phyloP scores from a whole-genome alignment of 2,888 invertebrate species.

The Sylvicola cinctus region DNA sequence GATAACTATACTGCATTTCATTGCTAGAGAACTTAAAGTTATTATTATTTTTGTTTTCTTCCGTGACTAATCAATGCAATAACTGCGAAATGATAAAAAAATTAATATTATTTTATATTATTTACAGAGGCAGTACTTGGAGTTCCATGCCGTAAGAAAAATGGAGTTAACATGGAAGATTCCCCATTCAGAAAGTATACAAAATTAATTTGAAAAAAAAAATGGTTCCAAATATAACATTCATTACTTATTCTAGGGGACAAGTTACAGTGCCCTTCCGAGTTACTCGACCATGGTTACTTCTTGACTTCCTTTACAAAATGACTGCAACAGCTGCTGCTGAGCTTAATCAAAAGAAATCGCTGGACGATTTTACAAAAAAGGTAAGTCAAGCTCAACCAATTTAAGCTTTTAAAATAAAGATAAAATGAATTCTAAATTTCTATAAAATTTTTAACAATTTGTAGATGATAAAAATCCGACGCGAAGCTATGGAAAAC shows the following conservation, averaged over 20 bases:
- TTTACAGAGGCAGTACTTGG: slow-evolving; percentile 32
- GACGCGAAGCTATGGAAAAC: slow-evolving; percentile 15
- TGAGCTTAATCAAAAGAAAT: slow-evolving; percentile 30
- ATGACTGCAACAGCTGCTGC: slow-evolving; percentile 28
- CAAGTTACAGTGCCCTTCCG: slow-evolving; percentile 29
- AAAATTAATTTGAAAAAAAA: slow-evolving; percentile 1
- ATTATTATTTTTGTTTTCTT: too few species aligned
- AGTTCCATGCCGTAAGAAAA: slow-evolving; percentile 21
- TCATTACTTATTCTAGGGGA: slow-evolving; percentile 23
- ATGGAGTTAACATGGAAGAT: slow-evolving; percentile 20
- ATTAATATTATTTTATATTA: slow-evolving; percentile 5
- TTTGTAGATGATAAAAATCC: slow-evolving; percentile 17
- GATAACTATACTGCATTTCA: too few species aligned
- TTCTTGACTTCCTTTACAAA: slow-evolving; percentile 31
- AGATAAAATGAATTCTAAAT: neutral
- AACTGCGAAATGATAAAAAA: too few species aligned
- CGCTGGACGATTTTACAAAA: slow-evolving; percentile 26
- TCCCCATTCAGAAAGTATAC: slow-evolving; percentile 36
- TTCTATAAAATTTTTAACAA: neutral
- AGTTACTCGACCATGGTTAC: slow-evolving; percentile 32
- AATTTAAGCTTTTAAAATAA: neutral
- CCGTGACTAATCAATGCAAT: too few species aligned
- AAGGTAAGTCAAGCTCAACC: slow-evolving; percentile 13
- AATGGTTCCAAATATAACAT: neutral
- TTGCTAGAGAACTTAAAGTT: too few species aligned